phyloP scores from a whole-genome alignment of 1,140 invertebrate species.

The Rhagoletis zephyria region DNA sequence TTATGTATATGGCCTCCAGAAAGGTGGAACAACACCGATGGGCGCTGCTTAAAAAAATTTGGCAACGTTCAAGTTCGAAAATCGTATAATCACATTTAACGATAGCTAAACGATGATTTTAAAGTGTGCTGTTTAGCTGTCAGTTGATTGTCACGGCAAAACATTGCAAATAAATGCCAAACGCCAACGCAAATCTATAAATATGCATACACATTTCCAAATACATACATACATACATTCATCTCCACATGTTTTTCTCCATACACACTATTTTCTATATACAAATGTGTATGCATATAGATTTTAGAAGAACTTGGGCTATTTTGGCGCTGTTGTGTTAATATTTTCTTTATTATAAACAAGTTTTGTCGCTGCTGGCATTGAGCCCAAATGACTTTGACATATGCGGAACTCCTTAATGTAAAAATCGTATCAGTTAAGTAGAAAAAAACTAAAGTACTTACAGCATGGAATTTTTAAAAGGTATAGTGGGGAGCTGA shows the following conservation, averaged over 20 bases:
- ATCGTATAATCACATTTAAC: slow-evolving; percentile 6
- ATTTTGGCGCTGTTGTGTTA: slow-evolving; percentile 14
- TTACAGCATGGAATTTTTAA: no score
- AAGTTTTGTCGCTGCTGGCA: slow-evolving; percentile 18
- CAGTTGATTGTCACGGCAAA: slow-evolving; percentile 46
- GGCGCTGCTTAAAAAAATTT: neutral
- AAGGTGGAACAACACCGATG: no score
- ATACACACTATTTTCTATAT: neutral
- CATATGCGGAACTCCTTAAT: slow-evolving; percentile 21
- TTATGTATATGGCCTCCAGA: no score
- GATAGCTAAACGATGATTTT: slow-evolving; percentile 32
- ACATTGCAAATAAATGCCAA: slow-evolving; percentile 18
- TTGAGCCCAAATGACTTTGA: neutral
- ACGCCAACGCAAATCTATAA: slow-evolving; percentile 22
- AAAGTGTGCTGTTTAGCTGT: slow-evolving; percentile 42
- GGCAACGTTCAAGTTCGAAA: neutral
- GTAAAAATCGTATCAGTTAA: neutral
- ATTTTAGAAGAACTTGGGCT: neutral
- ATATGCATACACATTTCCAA: neutral
- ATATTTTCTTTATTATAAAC: slow-evolving; percentile 45
- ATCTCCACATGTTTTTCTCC: neutral
- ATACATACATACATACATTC: neutral
- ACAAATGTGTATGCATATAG: neutral
- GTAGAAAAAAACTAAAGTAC: no score
- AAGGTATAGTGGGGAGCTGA: no score